A percentile compares a stretch with the other conserved stretches of the same genome.
phyloP scores from a whole-genome alignment of 2,797 vertebrate genomes.

The Neosalanx taihuensis region DNA sequence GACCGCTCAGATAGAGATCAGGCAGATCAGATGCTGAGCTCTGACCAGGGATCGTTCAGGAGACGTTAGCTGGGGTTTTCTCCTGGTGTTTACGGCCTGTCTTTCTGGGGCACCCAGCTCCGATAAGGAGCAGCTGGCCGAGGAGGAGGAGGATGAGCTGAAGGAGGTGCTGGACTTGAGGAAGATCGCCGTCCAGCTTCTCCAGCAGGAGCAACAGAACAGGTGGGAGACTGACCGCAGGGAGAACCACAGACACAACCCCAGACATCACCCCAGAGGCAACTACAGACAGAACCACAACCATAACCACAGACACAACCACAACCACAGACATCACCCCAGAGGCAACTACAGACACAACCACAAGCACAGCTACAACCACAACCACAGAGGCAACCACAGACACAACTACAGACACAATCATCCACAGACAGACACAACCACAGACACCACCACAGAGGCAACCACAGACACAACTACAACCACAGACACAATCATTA shows the following conservation, averaged over 20 bases:
- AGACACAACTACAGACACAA: no score
- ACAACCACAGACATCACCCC: no score
- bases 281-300: no score
- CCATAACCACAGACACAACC: not conserved
- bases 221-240: slow-evolving; percentile 68
- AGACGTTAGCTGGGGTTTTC: not conserved
- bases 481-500: not conserved
- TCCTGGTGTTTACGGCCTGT: not conserved
- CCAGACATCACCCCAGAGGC: not conserved
- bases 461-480: not conserved
- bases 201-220: slow-evolving; percentile 96
- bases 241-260: not conserved
- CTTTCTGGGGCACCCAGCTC: slow-evolving; percentile 67
- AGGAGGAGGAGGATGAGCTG: slow-evolving; percentile 90
- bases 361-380: no score
- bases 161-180: slow-evolving; percentile 94
- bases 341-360: no score
- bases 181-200: slow-evolving; percentile 92
- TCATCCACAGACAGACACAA: no score
- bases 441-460: no score
- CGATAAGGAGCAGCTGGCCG: slow-evolving; percentile 84
- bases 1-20: no score
- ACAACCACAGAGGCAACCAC: no score
- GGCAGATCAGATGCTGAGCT: not conserved
- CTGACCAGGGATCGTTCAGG: no score